These are phyloP conservation scores for Agelastica alni DNA, from an alignment of 2,888 invertebrate genomes.

Conservation along the genomic window DNA sequence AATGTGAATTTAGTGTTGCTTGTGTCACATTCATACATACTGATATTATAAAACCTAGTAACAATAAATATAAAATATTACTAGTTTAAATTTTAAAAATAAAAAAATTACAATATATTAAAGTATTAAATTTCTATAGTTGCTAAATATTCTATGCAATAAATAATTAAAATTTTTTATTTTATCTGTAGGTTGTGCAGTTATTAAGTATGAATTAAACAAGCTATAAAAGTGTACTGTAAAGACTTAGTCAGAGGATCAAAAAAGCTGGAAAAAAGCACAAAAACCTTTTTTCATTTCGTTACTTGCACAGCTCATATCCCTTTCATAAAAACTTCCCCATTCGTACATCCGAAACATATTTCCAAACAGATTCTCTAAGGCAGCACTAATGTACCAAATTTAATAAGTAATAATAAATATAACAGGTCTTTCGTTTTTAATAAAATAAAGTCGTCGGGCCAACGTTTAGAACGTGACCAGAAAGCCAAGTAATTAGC, in stretches of 20 bases:
- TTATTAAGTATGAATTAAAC: no score
- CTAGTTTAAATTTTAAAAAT: no score
- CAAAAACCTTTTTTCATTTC: background rate
- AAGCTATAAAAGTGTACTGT: background rate
- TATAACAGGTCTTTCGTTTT: conserved; percentile 40
- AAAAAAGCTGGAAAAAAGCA: background rate
- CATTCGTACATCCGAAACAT: conserved; percentile 16
- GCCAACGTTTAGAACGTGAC: conserved; percentile 52
- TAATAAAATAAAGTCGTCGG: conserved; percentile 48
- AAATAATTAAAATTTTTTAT: no score
- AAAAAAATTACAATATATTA: no score
- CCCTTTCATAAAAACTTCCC: conserved; percentile 11
- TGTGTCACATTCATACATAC: no score
- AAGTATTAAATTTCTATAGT: no score
- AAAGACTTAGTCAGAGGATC: background rate
- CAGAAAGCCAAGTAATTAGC: conserved; percentile 55
- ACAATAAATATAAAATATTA: no score
- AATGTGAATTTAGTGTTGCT: no score
- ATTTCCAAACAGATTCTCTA: conserved; percentile 21
- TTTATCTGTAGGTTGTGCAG: no score
- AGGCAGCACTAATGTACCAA: conserved; percentile 27
- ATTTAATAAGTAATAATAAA: conserved; percentile 35
- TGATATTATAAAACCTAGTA: no score
- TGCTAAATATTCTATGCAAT: no score
- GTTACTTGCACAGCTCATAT: conserved; percentile 1